Evolutionary conservation across 2,113 vertebrate genomes (phyloP).

Genomic region (Crotalus viridis): DNA sequence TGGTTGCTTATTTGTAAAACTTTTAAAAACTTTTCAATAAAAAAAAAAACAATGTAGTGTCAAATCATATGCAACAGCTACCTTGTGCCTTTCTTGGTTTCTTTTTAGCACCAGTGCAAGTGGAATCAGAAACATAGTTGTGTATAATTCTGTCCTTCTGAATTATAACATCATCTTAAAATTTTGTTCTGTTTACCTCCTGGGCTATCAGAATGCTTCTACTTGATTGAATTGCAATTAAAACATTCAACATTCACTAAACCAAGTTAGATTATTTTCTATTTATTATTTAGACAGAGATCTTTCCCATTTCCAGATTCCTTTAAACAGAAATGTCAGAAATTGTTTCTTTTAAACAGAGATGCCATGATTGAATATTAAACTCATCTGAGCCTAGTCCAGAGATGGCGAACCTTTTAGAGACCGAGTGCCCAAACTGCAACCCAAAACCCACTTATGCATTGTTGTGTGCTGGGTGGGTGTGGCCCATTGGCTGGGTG

Average conservation of each 20-base stretch:
- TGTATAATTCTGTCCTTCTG: background rate
- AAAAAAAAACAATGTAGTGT: background rate
- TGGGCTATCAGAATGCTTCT: background rate
- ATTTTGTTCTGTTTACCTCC: background rate
- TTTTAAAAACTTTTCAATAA: no score
- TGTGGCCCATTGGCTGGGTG: no score
- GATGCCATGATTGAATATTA: background rate
- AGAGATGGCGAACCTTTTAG: no score
- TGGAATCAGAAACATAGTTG: background rate
- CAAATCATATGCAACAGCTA: background rate
- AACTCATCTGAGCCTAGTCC: background rate
- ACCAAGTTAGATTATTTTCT: background rate
- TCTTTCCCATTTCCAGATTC: background rate
- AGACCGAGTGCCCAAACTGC: no score
- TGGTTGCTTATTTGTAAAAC: no score
- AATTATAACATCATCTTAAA: background rate
- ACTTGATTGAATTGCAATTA: background rate
- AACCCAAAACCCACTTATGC: no score
- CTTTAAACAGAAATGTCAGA: background rate
- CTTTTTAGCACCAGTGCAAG: background rate
- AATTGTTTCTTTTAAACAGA: background rate
- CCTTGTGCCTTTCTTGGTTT: background rate
- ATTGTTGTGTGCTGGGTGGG: no score
- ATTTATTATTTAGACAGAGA: background rate
- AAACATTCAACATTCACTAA: background rate